phyloP scores from a whole-genome alignment of 2,797 vertebrate genomes.

The Uromys caudimaculatus region DNA sequence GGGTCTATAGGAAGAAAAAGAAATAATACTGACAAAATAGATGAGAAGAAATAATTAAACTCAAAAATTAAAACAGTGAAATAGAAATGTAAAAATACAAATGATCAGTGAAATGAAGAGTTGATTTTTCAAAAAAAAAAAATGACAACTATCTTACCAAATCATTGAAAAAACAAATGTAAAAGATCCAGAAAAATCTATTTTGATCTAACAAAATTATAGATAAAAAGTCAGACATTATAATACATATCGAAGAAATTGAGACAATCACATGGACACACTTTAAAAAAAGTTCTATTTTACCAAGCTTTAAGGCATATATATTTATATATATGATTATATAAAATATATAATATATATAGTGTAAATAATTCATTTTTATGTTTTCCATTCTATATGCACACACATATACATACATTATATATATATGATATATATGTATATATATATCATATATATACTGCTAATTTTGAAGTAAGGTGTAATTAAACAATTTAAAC shows the following conservation, averaged over 20 bases:
- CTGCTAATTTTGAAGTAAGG: not conserved
- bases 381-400: not conserved
- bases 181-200: not conserved
- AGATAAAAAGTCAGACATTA: not conserved
- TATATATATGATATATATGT: too few species aligned
- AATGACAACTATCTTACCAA: not conserved
- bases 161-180: not conserved
- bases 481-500: not conserved
- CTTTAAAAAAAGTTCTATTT: not conserved
- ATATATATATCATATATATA: not conserved
- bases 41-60: not conserved
- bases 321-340: not conserved
- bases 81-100: not conserved
- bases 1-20: not conserved
- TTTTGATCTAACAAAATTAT: not conserved
- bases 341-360: not conserved
- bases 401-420: not conserved
- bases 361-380: not conserved
- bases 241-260: not conserved
- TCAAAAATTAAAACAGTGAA: not conserved
- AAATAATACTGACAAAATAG: not conserved
- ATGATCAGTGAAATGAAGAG: not conserved
- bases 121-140: not conserved
- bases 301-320: not conserved
- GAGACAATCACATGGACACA: not conserved